These are phyloP conservation scores for Callospermophilus lateralis DNA, from an alignment of 2,113 vertebrate species.

Conservation along the genomic window DNA sequence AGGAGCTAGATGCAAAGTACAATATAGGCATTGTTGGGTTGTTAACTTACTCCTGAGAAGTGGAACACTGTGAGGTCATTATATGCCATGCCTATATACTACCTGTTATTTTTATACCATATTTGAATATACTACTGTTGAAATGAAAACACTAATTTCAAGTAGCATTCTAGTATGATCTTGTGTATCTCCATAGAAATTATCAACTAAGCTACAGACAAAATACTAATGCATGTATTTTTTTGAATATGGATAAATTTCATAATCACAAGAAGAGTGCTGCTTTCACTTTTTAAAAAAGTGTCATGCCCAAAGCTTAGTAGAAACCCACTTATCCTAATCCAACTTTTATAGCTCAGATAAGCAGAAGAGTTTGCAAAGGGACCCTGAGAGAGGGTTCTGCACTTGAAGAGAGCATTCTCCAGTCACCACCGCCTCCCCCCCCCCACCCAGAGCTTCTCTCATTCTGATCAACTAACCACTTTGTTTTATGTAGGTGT, in stretches of 20 bases:
- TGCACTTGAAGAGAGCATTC: fast-evolving
- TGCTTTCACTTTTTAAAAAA: background rate
- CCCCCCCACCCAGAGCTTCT: background rate
- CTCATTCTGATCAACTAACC: background rate
- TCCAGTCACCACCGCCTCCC: fast-evolving
- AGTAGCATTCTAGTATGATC: background rate
- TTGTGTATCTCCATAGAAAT: background rate
- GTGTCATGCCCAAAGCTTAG: background rate
- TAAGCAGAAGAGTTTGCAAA: fast-evolving
- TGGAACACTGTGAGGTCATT: background rate
- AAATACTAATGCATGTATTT: background rate
- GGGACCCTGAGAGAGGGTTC: fast-evolving
- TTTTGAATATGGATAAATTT: background rate
- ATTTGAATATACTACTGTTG: background rate
- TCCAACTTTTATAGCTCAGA: background rate
- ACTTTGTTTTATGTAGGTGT: background rate
- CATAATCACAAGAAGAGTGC: background rate
- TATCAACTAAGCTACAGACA: background rate
- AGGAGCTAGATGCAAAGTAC: background rate
- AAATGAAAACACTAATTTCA: background rate
- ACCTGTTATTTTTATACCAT: background rate
- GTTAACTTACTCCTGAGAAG: background rate
- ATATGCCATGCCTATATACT: background rate
- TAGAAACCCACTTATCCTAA: background rate
- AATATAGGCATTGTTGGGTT: background rate